Base-by-base conservation (phyloP, 2,797 vertebrate species). In the Taeniopygia guttata region DNA sequence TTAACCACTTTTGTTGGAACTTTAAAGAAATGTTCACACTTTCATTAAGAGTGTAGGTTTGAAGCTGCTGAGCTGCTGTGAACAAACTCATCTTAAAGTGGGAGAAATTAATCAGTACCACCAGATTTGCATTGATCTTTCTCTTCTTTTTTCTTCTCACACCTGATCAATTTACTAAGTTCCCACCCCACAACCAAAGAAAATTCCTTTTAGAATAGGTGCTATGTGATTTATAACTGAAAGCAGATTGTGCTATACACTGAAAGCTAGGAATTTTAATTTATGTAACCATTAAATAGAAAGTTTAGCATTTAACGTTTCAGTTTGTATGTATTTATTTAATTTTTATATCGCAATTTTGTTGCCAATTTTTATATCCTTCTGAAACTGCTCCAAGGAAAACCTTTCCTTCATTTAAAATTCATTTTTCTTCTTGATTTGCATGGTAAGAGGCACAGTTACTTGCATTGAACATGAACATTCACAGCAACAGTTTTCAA, bases 261-360 rank as follows among this genome's bases (percentile, higher is more conserved):
- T 76, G 56, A 92, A 96, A 90, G 54, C 32, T 74, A 52, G 11
- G 64, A 54, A 48, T 90, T 96, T 95, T 93, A 87, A 79, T 96
- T 94, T 86, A 68, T 23, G 13, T 73, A 73, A 74, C 42, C 70
- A 78, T 86, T 90, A 87, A 89, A 58, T 34, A 63, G 66, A 70
- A 87, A 52, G 9, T 75, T 66, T 67, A 64, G 8, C 13, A 89
- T 91, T 90, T 86, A 79, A 60, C 46, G 59, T 94, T 96, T 89
- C 12, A 11, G 48, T 66, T 95, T 89, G 74, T 89, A 91, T 64
- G 49, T 23, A 80, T 63, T 43, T 23, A 26, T 66, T 52, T 62
- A 34, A 52, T 43, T 95, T 94, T 81, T 69, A 21, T 75, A 60
- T 55, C 11, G 13, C 7, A 4, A 16, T 88, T 96, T 94, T 67